Evolutionary conservation across 2,113 vertebrate species (phyloP), one percentile per base, ranked within the genome.

Genomic region (Tauraco erythrolophus): DNA sequence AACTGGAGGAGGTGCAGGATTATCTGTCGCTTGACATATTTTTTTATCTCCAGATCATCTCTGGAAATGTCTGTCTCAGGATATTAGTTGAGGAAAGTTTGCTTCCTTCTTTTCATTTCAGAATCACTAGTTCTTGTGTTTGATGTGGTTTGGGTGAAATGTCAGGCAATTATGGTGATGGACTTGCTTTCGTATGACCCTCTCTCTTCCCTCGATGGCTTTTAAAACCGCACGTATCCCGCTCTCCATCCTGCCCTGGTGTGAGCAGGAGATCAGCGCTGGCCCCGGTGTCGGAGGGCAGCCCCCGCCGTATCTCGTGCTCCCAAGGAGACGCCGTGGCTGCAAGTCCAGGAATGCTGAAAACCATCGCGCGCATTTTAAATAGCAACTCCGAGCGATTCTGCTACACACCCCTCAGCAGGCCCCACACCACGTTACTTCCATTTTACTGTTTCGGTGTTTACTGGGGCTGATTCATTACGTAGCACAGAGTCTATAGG

Each of bases 381-480:
- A 94, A 41, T 35, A 83, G 79, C 51, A 70, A 18, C 7, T 22
- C 25, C 24, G 25, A 50, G 62, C 11, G 69, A 23, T 69, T 43
- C 82, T 31, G 57, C 89, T 35, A 14, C 46, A 19, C 89, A n/a
- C 39, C 68, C 84, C 39, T 56, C 37, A 2, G 74, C 8, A 79
- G 37, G 62, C 19, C 69, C 70, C 8, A 3, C 4, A 11, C 57
- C 61, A 46, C 81, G 93, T 75, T 57, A 37, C 51, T 69, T 92
- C 43, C 2, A 0, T 41, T 95, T 88, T 75, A 84, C 80, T 74
- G 72, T 89, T 81, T 82, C 93, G 88, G 4, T 88, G 83, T 78
- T 94, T 89, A 88, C 39, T 83, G 93, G 87, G 89, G 90, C 95
- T 95, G 96, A 94, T 94, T 92, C 96, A 89, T 90, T 86, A 85